Conservation (phyloP, 2,797 vertebrate genomes). For the Macropus fuliginosus region DNA sequence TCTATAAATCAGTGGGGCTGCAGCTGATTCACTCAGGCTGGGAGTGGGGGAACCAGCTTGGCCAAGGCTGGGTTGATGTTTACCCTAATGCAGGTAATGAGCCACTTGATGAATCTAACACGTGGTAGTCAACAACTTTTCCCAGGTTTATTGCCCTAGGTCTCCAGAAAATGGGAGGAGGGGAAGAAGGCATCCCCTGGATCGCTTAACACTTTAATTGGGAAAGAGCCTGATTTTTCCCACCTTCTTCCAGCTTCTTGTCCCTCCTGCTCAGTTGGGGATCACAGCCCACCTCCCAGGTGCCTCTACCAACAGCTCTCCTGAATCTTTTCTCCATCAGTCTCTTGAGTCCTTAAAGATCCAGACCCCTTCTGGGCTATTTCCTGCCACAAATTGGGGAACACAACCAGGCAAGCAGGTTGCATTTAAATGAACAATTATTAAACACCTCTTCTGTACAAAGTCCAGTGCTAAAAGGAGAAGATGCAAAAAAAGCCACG, state of each 20-base stretch:
- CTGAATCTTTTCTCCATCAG: not conserved
- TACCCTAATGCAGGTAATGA: slow-evolving; percentile 75
- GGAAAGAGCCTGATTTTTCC: not conserved
- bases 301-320: not conserved
- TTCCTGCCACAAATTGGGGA: not conserved
- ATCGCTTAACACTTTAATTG: not conserved
- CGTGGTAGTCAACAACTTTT: slow-evolving; percentile 74
- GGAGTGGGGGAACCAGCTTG: slow-evolving; percentile 68
- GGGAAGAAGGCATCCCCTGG: not conserved
- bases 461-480: not conserved
- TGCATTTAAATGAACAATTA: not conserved
- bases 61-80: slow-evolving; percentile 75
- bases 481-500: not conserved
- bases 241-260: not conserved
- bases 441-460: not conserved
- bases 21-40: slow-evolving; percentile 74
- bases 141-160: slow-evolving; percentile 68
- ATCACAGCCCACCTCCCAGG: not conserved
- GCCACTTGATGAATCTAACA: slow-evolving; percentile 77
- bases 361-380: not conserved
- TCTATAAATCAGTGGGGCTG: slow-evolving; percentile 77
- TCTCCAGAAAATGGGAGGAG: slow-evolving; percentile 58
- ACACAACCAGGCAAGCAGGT: not conserved
- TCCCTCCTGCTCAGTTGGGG: not conserved
- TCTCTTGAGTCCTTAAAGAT: not conserved